phyloP scores from a whole-genome alignment of 2,797 vertebrate species.

The Chaetodon trifasciatus region DNA sequence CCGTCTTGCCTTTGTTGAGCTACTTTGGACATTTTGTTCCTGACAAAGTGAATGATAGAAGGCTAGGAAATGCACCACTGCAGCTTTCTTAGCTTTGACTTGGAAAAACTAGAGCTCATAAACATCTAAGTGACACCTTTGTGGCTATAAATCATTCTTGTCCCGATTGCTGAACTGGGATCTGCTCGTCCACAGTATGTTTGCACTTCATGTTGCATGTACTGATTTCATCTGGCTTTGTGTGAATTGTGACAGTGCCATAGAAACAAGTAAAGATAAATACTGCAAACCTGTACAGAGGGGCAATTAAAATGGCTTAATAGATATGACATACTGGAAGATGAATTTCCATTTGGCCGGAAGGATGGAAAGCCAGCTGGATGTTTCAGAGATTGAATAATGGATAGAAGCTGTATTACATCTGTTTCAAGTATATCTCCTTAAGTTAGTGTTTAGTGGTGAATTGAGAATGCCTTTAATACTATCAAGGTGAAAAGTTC shows the following conservation, averaged over 20 bases:
- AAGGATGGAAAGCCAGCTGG: conserved; percentile 27
- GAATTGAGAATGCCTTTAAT: conserved; percentile 13
- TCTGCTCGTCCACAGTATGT: conserved; percentile 41
- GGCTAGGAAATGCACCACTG: background rate
- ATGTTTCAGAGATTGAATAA: conserved; percentile 46
- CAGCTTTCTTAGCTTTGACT: conserved; percentile 12
- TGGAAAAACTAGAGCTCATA: conserved; percentile 47
- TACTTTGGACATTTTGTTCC: conserved; percentile 37
- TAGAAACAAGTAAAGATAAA: conserved; percentile 84
- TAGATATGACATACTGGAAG: conserved; percentile 83
- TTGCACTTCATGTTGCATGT: conserved; percentile 59
- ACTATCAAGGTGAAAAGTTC: conserved; percentile 24
- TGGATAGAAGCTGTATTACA: conserved; percentile 51
- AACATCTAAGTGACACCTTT: conserved; percentile 51
- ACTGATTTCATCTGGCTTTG: conserved; percentile 80
- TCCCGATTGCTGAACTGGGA: conserved; percentile 40
- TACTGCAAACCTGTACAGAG: conserved; percentile 75
- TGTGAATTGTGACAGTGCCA: conserved; percentile 77
- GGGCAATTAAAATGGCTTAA: conserved; percentile 84
- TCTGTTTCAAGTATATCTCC: conserved; percentile 61
- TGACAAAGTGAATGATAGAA: conserved; percentile 7
- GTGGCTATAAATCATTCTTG: conserved; percentile 46
- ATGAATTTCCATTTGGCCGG: conserved; percentile 81
- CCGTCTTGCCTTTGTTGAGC: conserved; percentile 31
- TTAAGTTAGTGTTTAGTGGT: conserved; percentile 16